Percentiles rank a stretch among this genome's conserved stretches.
These are phyloP conservation scores for Ornithoptera alexandrae DNA, from an alignment of 2,888 invertebrate species.

Conservation along the genomic window DNA sequence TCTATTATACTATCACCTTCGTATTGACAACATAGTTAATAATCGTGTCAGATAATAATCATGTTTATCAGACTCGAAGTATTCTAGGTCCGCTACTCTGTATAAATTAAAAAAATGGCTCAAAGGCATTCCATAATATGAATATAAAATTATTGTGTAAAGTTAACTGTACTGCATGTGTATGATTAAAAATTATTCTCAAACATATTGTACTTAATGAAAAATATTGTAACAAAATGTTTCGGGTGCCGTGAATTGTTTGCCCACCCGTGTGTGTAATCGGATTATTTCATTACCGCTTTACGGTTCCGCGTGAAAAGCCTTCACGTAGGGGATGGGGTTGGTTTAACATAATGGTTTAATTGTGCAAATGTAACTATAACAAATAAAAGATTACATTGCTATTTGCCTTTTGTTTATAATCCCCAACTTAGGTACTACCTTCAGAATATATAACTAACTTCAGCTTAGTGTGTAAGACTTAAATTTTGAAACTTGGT, in stretches of 20 bases:
- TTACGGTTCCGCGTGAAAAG: not conserved
- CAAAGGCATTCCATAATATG: no score
- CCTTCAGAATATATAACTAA: not conserved
- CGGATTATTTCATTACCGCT: not conserved
- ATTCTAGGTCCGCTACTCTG: no score
- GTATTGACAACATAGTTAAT: no score
- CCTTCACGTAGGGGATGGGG: not conserved
- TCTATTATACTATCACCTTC: no score
- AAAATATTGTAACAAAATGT: not conserved
- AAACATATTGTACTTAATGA: no score
- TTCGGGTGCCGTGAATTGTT: not conserved
- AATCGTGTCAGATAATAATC: no score
- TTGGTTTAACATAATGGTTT: not conserved
- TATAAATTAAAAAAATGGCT: no score
- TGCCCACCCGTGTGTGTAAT: not conserved
- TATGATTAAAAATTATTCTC: no score
- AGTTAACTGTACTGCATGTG: no score
- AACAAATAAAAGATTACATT: not conserved
- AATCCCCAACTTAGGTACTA: not conserved
- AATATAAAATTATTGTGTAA: no score
- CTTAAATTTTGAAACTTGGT: not conserved
- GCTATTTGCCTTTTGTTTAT: not conserved
- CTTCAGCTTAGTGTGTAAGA: not conserved
- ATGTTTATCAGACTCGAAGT: no score
- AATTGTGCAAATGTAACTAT: slow-evolving; percentile 1